Percentiles rank a stretch among this genome's conserved stretches.
phyloP scores from a whole-genome alignment of 2,113 vertebrate species.

The Sakesphorus luctuosus region DNA sequence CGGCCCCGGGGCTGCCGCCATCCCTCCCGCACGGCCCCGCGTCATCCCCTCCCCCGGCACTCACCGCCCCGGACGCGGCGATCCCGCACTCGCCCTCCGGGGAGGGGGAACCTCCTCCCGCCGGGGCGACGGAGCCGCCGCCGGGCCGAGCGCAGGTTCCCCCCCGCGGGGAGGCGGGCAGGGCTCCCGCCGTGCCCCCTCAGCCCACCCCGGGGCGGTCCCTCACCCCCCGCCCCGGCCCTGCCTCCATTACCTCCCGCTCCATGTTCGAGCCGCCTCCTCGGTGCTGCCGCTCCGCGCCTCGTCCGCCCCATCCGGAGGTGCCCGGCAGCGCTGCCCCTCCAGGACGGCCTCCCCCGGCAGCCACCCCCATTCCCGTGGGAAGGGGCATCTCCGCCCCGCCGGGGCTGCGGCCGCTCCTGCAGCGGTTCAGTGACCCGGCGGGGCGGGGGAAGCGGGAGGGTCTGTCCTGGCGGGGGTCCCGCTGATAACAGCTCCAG shows the following conservation, averaged over 20 bases:
- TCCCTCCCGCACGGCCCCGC: neutral
- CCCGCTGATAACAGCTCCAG: neutral
- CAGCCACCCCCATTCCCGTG: neutral
- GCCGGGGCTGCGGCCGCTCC: neutral
- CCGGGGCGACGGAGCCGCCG: neutral
- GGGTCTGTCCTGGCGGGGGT: neutral
- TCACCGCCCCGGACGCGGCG: neutral
- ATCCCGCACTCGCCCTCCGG: neutral
- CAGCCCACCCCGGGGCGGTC: conserved; percentile 9
- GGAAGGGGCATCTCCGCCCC: neutral
- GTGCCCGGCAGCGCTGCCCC: neutral
- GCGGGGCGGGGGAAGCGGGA: neutral
- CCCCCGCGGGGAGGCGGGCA: neutral
- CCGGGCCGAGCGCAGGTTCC: neutral
- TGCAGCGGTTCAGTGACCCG: neutral
- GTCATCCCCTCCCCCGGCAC: neutral
- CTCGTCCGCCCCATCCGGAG: neutral
- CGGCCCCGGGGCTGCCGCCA: neutral
- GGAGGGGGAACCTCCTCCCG: neutral
- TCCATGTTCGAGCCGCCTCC: neutral
- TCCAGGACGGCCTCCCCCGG: neutral
- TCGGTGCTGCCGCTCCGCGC: neutral
- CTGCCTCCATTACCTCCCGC: neutral
- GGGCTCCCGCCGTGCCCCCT: neutral
- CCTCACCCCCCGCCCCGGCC: neutral